Base-by-base conservation (phyloP, 2,113 vertebrate genomes). In the Prietella phreatophila region DNA sequence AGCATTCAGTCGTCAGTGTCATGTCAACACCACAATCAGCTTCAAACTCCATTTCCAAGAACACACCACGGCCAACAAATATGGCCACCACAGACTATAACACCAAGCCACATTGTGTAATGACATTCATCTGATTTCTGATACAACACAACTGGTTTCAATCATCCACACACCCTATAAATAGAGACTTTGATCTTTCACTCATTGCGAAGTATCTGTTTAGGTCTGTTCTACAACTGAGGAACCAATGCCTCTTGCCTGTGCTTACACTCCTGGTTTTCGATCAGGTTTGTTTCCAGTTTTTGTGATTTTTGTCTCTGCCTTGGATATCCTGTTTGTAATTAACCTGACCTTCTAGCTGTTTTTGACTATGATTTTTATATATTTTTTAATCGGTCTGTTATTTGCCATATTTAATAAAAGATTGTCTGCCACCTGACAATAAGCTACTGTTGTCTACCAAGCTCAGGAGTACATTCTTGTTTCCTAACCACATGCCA, bases 401-500 rank as follows among this genome's bases (percentile, higher is more conserved):
- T 13, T 55, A 19, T 79, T 79, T 79, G 5, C 2, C 14, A 3
- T 55, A 6, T 53, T 55, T 55, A 55, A 79, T 79, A 58, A 60
- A 39, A 82, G 53, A 4, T 19, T 39, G 5, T 20, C 19, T 25
- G 55, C 55, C 22, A 36, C 79, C 79, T 81, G 55, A 58, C 79
- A 81, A 58, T 82, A 9, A 82, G 30, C 17, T 36, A 22, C 78
- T 80, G n/a, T 55, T n/a, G 47, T n/a, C 76, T 55, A 17, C 7
- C 13, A 76, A 81, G 53, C 55, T 82, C 55, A 36, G 30, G 17
- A 58, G 53, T 36, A 22, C 17, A 58, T 81, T 33, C 79, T 58
- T 56, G n/a, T 56, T 81, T 81, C 79, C 55, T 81, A 81, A 82
- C 53, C 20, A 36, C 55, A 60, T 36, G 30, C 79, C n/a, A 58